Evolutionary conservation across 2,888 invertebrate species (phyloP), one percentile per base, ranked within the genome.

Genomic region (Macrosoma leucophasiata): DNA sequence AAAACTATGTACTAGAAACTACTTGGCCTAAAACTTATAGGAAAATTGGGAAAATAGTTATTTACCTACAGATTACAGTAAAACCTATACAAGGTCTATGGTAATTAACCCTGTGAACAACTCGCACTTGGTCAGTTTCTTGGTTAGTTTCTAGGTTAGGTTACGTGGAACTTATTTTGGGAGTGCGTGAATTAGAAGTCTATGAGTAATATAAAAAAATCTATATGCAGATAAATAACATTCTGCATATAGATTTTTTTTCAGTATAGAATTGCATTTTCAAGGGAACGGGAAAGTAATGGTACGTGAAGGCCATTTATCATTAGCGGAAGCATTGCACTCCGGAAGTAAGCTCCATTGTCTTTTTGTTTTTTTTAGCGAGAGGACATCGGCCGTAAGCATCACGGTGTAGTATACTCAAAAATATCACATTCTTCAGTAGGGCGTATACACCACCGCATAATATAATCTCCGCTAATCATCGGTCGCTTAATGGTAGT

Each of bases 291-390:
- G 26, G 38, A 31, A 43, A 41, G 40, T 11, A 36, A n/a, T n/a
- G n/a, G n/a, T n/a, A 13, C 21, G 22, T 33, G 25, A 36, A 46
- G 40, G 39, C 47, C 47, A 52, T 50, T 54, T 65, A 58, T 61
- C 55, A 54, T 39, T 54, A 58, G 44, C 68, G 76, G 75, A 76
- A 78, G 70, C 44, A 48, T 67, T 67, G 64, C 51, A 65, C 53
- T 52, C 48, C 73, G 76, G 79, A 78, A 69, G 71, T 60, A 38
- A 51, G 50, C 50, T 56, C 56, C 47, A 63, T 66, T 64, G 65
- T 63, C 58, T 67, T 66, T 62, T 66, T 58, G 54, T 62, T 57
- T 52, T 61, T 67, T 66, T 67, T 62, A 63, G 58, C 51, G 62
- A 55, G 58, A 64, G 64, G 65, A 62, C 53, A 60, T 48, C 47